Evolutionary conservation across 2,797 vertebrate species (phyloP).

Genomic region (Lates japonicus): DNA sequence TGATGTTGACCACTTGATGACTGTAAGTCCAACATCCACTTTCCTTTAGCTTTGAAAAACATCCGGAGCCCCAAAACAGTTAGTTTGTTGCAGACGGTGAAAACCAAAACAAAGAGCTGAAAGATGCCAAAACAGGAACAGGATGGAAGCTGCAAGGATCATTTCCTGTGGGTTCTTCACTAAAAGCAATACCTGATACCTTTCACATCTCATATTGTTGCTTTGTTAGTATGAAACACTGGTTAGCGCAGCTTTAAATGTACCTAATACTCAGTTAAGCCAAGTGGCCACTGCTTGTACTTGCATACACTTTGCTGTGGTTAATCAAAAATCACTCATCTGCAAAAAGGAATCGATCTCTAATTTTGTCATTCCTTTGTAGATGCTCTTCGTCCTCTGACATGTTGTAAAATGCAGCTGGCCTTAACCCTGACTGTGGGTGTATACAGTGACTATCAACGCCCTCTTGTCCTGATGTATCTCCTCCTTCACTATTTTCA

Average conservation of each 20-base stretch:
- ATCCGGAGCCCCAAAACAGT: no score
- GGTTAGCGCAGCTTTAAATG: not conserved
- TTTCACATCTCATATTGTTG: not conserved
- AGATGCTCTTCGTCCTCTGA: conserved; percentile 2
- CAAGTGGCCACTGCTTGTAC: not conserved
- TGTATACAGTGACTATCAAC: conserved; percentile 17
- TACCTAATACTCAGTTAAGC: not conserved
- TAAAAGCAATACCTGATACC: not conserved
- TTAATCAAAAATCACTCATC: conserved; percentile 3
- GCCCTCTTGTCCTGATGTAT: conserved; percentile 17
- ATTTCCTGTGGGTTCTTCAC: not conserved
- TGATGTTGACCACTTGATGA: not conserved
- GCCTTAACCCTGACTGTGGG: conserved; percentile 5
- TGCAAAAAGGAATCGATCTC: not conserved
- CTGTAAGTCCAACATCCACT: no score
- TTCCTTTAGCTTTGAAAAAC: no score
- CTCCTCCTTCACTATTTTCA: conserved; percentile 42
- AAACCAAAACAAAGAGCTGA: not conserved
- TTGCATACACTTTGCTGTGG: not conserved
- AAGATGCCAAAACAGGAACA: not conserved
- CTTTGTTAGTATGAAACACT: not conserved
- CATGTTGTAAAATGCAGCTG: not conserved
- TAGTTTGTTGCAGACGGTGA: no score
- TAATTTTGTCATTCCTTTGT: conserved; percentile 3
- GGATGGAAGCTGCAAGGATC: not conserved